Evolutionary conservation across 2,888 invertebrate species (phyloP), one percentile per base, ranked within the genome.

Genomic region (Stenoptilia bipunctidactyla): DNA sequence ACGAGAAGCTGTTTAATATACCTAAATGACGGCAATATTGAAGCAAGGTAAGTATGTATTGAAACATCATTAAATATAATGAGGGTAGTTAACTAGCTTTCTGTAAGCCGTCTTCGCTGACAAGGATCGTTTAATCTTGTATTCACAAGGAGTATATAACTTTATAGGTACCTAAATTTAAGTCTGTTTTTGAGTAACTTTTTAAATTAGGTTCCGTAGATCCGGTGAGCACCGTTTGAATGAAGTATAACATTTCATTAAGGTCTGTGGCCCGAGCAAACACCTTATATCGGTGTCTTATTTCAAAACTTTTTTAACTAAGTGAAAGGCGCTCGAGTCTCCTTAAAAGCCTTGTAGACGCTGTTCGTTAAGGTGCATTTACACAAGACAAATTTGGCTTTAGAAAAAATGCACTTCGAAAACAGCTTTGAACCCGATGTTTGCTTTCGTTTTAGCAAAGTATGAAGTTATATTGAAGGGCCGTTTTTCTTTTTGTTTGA

Each of bases 271-370:
- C 59, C 55, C 64, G 54, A 61, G 63, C 63, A 68, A 68, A 70
- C 65, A 69, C 61, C 56, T 56, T 58, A 59, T 57, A 65, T 71
- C 66, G 75, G 74, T 74, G 66, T 75, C 70, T 70, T 72, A 67
- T 79, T 76, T 70, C 73, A 70, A 68, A 62, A 56, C 63, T 61
- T 70, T 75, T 43, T 68, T 71, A 48, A 56, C 55, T 63, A 55
- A 65, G 77, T 72, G 75, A 76, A 79, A 77, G 75, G 76, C 66
- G 57, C 64, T 65, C 66, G 67, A 65, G 64, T 70, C 72, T 70
- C 69, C 68, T 71, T 76, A 69, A 76, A 75, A 74, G 71, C 71
- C 70, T 71, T 75, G 73, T 77, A 59, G 68, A 61, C 62, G 62
- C 62, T 20, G 8, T 64, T 73, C 56, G 68, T 76, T 77, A 75